These are phyloP conservation scores for Sesia apiformis DNA, from an alignment of 2,888 invertebrate genomes.

Conservation along the genomic window DNA sequence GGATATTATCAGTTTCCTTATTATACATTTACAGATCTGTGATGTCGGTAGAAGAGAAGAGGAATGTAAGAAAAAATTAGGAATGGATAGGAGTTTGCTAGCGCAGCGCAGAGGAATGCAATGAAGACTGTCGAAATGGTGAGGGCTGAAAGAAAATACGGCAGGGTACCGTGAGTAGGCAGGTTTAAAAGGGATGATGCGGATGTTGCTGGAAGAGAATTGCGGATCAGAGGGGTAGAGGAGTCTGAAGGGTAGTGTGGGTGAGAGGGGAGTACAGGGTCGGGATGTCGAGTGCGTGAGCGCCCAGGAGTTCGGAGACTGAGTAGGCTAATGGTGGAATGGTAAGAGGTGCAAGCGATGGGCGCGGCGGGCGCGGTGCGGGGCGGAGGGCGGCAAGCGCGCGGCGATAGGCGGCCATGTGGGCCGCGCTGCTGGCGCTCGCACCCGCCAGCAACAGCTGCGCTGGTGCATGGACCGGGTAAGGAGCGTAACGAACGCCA, in stretches of 20 bases:
- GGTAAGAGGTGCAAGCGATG: conserved; percentile 50
- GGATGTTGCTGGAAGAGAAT: conserved; percentile 68
- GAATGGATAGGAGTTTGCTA: conserved; percentile 41
- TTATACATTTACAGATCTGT: conserved; percentile 32
- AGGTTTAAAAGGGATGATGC: conserved; percentile 54
- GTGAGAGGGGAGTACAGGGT: conserved; percentile 80
- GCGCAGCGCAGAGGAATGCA: conserved; percentile 17
- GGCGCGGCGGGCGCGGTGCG: conserved; percentile 48
- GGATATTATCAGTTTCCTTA: conserved; percentile 61
- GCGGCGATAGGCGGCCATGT: conserved; percentile 56
- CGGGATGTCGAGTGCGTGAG: conserved; percentile 81
- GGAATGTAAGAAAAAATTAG: conserved; percentile 55
- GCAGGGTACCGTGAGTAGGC: neutral
- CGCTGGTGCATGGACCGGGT: conserved; percentile 72
- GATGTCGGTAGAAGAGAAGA: conserved; percentile 36
- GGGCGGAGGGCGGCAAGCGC: conserved; percentile 61
- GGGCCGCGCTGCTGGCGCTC: conserved; percentile 41
- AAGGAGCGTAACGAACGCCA: conserved; percentile 77
- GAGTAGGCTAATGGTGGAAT: conserved; percentile 65
- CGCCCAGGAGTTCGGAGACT: conserved; percentile 76
- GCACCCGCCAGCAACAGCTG: conserved; percentile 59
- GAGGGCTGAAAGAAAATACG: neutral
- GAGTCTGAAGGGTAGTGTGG: conserved; percentile 76
- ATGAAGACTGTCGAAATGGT: conserved; percentile 17
- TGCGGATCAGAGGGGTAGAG: conserved; percentile 69